Conservation (phyloP, 2,888 invertebrate genomes). For the Chelonus formosanus region DNA sequence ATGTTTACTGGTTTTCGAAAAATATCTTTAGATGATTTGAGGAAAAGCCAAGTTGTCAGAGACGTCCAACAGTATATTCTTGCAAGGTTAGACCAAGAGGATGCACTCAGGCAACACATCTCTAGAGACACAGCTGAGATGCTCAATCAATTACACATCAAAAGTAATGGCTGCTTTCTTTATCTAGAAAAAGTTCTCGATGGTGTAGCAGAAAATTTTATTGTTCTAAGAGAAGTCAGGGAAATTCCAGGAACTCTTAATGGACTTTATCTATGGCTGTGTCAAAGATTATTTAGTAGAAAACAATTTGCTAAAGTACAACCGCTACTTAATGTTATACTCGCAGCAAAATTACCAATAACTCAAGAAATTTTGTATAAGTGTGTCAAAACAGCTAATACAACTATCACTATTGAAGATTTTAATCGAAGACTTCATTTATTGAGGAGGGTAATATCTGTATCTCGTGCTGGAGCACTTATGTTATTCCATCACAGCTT, state of each 20-base stretch:
- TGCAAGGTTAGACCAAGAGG: constrained; percentile 88
- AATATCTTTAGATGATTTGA: constrained; percentile 88
- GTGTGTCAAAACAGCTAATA: constrained; percentile 82
- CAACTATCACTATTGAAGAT: constrained; percentile 80
- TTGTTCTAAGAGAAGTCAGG: constrained; percentile 87
- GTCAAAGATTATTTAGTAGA: constrained; percentile 89
- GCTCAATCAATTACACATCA: constrained; percentile 93
- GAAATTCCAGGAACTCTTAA: constrained; percentile 96
- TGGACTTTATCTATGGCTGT: constrained; percentile 93
- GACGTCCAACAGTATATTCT: constrained; percentile 96
- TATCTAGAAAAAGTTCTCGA: constrained; percentile 89
- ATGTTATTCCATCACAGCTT: constrained; percentile 93
- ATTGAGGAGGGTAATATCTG: constrained; percentile 74
- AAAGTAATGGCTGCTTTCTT: constrained; percentile 92
- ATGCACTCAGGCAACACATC: constrained; percentile 86
- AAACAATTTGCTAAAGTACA: constrained; percentile 87
- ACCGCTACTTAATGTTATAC: constrained; percentile 83
- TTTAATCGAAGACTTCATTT: constrained; percentile 81
- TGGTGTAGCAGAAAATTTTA: constrained; percentile 92
- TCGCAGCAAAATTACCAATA: constrained; percentile 87
- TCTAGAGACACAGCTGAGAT: constrained; percentile 93
- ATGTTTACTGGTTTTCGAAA: constrained; percentile 91
- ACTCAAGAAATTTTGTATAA: constrained; percentile 83
- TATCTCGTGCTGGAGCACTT: constrained; percentile 71
- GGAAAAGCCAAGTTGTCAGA: constrained; percentile 88